These are phyloP conservation scores for Eupithecia abbreviata DNA, from an alignment of 2,888 invertebrate species.

Conservation along the genomic window DNA sequence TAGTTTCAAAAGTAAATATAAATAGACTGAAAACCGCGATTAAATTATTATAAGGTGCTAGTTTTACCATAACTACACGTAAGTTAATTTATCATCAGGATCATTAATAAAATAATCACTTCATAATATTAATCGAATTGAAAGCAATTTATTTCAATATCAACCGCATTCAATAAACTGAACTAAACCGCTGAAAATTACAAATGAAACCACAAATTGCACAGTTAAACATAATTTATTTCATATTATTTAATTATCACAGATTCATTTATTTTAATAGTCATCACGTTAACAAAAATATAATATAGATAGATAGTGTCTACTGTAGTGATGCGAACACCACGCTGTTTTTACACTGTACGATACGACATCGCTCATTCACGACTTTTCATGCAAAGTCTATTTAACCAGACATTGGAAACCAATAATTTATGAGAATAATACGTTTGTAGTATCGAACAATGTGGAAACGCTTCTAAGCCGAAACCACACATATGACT, in stretches of 20 bases:
- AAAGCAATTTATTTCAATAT: slow-evolving; percentile 2
- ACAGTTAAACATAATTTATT: slow-evolving; percentile 84
- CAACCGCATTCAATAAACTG: slow-evolving; percentile 19
- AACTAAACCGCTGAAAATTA: background rate
- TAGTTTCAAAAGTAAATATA: too few species aligned
- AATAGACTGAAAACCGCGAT: too few species aligned
- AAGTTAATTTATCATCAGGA: background rate
- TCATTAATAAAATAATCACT: background rate
- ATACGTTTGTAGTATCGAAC: background rate
- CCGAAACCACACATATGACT: slow-evolving; percentile 12
- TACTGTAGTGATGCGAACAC: slow-evolving; percentile 70
- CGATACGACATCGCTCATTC: slow-evolving; percentile 3
- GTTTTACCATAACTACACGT: background rate
- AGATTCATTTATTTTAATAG: slow-evolving; percentile 83
- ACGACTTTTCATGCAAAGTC: background rate
- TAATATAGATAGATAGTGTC: slow-evolving; percentile 70
- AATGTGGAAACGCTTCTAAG: background rate
- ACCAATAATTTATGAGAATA: background rate
- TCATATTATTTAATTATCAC: slow-evolving; percentile 83
- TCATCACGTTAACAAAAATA: slow-evolving; percentile 83
- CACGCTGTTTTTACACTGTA: slow-evolving; percentile 12
- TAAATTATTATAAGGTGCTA: too few species aligned
- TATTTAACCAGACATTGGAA: background rate
- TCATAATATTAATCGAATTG: background rate
- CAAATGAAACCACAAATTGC: slow-evolving; percentile 56